Conservation (phyloP, 1,140 invertebrate species). For the Calliopsis andreniformis region DNA sequence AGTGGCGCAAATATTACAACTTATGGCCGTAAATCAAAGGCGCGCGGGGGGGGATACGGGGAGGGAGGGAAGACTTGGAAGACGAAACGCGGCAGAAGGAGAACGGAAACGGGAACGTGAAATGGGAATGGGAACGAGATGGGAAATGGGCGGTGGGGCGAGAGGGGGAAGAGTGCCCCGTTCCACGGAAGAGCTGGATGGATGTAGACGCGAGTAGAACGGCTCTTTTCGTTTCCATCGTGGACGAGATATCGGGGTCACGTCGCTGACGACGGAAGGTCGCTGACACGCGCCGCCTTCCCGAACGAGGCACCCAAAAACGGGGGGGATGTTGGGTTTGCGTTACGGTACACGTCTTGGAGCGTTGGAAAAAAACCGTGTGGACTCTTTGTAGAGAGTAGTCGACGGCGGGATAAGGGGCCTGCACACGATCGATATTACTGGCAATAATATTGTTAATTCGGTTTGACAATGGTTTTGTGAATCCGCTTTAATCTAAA, state of each 20-base stretch:
- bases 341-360: too few species aligned
- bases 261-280: not conserved
- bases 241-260: not conserved
- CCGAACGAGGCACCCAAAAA: too few species aligned
- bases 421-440: too few species aligned
- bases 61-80: constrained; percentile 29
- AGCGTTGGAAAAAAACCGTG: too few species aligned
- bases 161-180: constrained; percentile 17
- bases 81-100: constrained; percentile 10
- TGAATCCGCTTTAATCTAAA: too few species aligned
- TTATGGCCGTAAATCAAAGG: constrained; percentile 78
- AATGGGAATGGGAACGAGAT: constrained; percentile 15
- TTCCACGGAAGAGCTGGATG: constrained; percentile 39
- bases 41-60: not conserved
- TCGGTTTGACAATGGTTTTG: too few species aligned
- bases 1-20: constrained; percentile 81
- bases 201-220: constrained; percentile 48
- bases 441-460: too few species aligned
- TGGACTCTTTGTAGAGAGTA: too few species aligned
- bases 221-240: constrained; percentile 23
- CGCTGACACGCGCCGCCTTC: too few species aligned
- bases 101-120: not conserved
- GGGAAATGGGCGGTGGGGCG: not conserved
- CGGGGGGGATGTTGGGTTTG: too few species aligned
- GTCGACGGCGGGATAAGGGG: too few species aligned